phyloP scores from a whole-genome alignment of 1,140 invertebrate genomes.

The Ylistrum balloti region DNA sequence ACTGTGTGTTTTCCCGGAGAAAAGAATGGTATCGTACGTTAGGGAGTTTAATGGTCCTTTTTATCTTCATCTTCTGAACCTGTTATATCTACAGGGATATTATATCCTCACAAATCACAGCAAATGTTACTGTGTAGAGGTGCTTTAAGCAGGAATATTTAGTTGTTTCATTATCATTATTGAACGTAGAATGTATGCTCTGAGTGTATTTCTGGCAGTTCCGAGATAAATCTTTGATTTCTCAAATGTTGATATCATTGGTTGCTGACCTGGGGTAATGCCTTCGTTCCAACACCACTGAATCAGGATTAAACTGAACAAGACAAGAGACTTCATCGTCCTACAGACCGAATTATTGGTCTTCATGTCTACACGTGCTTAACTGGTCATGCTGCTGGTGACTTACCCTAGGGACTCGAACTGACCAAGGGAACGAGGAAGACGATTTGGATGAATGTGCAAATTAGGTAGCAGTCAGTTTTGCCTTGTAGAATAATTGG shows the following conservation, averaged over 20 bases:
- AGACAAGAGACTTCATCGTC: background rate
- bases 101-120: too few relatives aligned
- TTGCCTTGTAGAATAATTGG: background rate
- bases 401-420: background rate
- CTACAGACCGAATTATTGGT: background rate
- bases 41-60: background rate
- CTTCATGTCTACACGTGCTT: background rate
- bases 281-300: background rate
- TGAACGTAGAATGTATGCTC: too few relatives aligned
- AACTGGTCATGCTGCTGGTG: background rate
- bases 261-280: background rate
- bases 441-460: background rate
- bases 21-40: background rate
- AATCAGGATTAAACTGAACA: background rate
- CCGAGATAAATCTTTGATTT: too few relatives aligned
- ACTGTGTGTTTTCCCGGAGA: background rate
- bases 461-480: conserved; percentile 22
- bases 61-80: background rate
- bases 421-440: background rate
- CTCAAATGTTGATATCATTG: too few relatives aligned
- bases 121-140: too few relatives aligned
- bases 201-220: too few relatives aligned
- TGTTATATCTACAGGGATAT: background rate
- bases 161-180: too few relatives aligned
- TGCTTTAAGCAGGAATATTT: too few relatives aligned